Conservation (phyloP, 2,113 vertebrate species). For the Acrocephalus arundinaceus region DNA sequence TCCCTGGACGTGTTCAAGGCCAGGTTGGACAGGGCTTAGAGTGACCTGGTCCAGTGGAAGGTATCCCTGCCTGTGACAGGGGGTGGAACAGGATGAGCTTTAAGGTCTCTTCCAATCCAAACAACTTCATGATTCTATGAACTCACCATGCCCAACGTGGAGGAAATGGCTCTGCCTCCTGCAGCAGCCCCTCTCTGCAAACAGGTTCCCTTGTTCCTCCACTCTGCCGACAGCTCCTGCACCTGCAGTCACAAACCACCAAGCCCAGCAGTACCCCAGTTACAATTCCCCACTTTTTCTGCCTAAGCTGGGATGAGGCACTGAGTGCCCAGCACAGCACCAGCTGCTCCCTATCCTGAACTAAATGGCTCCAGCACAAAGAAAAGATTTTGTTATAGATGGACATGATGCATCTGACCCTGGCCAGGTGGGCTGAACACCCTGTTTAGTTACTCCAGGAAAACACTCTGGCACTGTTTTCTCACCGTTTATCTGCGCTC, state of each 20-base stretch:
- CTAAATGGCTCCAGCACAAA: background rate
- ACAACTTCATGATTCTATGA: background rate
- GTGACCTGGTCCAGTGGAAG: background rate
- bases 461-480: background rate
- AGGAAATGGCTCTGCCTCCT: conserved; percentile 75
- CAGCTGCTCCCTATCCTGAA: background rate
- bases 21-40: background rate
- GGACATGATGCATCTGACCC: background rate
- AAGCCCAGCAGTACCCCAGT: background rate
- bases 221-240: conserved; percentile 25
- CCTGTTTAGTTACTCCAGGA: background rate
- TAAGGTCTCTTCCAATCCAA: background rate
- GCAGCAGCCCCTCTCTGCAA: conserved; percentile 77
- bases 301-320: background rate
- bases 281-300: background rate
- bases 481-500: background rate
- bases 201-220: conserved; percentile 66
- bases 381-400: background rate
- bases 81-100: background rate
- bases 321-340: background rate
- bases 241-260: conserved; percentile 14
- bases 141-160: conserved; percentile 73
- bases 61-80: background rate
- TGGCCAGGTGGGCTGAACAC: background rate
- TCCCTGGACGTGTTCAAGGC: background rate